Evolutionary conservation across 2,113 vertebrate genomes (phyloP).

Genomic region (Eurystomus gularis): DNA sequence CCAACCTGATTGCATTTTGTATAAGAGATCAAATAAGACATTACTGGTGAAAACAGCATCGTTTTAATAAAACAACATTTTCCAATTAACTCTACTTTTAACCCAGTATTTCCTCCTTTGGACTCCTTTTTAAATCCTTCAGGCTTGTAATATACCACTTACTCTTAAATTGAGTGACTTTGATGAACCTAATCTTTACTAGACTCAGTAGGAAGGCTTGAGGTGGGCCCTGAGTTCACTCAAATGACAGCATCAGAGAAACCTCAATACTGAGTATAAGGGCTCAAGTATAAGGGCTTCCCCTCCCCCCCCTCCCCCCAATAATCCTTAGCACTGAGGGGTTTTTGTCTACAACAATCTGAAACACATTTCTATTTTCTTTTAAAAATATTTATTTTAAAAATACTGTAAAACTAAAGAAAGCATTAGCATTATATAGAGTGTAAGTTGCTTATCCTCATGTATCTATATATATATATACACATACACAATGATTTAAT

Average conservation of each 20-base stretch:
- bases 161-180: neutral
- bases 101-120: neutral
- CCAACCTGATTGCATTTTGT: neutral
- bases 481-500: neutral
- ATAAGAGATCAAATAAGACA: neutral
- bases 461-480: neutral
- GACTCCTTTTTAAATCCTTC: neutral
- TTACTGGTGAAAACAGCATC: neutral
- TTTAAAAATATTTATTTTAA: neutral
- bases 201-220: neutral
- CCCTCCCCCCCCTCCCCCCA: too few relatives aligned
- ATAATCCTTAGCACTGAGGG: neutral
- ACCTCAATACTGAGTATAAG: neutral
- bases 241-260: neutral
- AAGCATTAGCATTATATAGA: neutral
- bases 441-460: neutral
- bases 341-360: neutral
- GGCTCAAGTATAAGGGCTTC: neutral
- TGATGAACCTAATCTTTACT: neutral
- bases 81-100: neutral
- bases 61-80: neutral
- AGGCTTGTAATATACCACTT: neutral
- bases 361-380: neutral
- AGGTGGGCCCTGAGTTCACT: neutral
- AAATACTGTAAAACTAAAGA: neutral